Evolutionary conservation across 2,888 invertebrate genomes (phyloP).

Genomic region (Macrostomum cliftonense): DNA sequence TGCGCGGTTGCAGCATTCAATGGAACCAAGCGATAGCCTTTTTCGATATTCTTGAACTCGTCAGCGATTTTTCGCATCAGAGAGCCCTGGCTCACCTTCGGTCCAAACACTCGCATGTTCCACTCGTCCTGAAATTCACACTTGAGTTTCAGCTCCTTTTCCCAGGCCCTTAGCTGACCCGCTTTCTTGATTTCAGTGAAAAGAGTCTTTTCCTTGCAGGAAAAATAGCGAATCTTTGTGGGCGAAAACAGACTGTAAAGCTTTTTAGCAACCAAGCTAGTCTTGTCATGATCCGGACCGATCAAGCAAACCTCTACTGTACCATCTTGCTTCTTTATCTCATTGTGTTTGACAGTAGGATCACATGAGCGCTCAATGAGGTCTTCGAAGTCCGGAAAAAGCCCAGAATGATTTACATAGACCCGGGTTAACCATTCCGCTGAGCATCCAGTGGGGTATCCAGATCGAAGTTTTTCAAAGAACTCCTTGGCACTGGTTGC

Average conservation of each 20-base stretch:
- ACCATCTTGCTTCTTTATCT: background rate
- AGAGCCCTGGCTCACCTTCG: background rate
- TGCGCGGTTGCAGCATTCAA: background rate
- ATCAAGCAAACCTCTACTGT: background rate
- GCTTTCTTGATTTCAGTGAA: background rate
- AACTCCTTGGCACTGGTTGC: no score
- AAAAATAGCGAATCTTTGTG: background rate
- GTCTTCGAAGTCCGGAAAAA: background rate
- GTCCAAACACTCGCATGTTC: background rate
- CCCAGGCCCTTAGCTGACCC: background rate
- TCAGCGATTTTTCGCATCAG: conserved; percentile 2
- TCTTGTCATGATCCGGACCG: background rate
- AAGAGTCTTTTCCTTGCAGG: background rate
- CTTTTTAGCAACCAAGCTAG: background rate
- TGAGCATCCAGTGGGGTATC: no score
- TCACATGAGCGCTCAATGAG: background rate
- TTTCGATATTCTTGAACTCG: background rate
- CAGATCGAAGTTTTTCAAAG: no score
- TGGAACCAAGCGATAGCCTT: background rate
- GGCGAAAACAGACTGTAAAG: background rate
- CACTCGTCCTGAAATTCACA: background rate
- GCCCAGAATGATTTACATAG: background rate
- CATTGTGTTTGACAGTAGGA: background rate
- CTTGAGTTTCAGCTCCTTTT: background rate
- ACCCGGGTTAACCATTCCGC: no score